A percentile compares a stretch with the other conserved stretches of the same genome.
Evolutionary conservation across 2,888 invertebrate species (phyloP).

Genomic region (Lutraria lutraria): DNA sequence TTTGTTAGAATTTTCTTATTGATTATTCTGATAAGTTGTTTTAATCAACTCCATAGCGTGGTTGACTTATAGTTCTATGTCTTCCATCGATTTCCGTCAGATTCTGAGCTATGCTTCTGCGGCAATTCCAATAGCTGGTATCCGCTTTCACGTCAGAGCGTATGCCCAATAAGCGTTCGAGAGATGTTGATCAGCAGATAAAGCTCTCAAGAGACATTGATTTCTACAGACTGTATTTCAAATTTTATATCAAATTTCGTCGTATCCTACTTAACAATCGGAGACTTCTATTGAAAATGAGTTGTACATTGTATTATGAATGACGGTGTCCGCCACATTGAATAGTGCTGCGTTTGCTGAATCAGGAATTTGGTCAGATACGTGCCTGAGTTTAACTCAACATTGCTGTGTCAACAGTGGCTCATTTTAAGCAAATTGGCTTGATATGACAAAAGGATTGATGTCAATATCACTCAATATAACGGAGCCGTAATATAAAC

Average conservation of each 20-base stretch:
- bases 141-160: conserved; percentile 40
- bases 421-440: not conserved
- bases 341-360: conserved; percentile 26
- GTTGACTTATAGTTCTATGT: conserved; percentile 35
- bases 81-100: conserved; percentile 43
- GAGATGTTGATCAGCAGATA: conserved; percentile 46
- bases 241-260: conserved; percentile 61
- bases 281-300: conserved; percentile 27
- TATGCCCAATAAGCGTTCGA: conserved; percentile 42
- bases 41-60: conserved; percentile 44
- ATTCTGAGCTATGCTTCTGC: conserved; percentile 32
- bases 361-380: not conserved
- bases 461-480: not conserved
- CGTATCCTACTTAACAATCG: conserved; percentile 59
- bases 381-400: not conserved
- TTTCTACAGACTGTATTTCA: conserved; percentile 55
- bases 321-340: not conserved
- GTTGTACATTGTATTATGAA: conserved; percentile 35
- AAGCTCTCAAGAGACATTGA: conserved; percentile 53
- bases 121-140: conserved; percentile 12
- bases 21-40: conserved; percentile 36
- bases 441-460: not conserved
- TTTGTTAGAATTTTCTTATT: conserved; percentile 43
- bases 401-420: not conserved
- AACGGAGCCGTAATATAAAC: not conserved